Evolutionary conservation across 2,888 invertebrate genomes (phyloP), one percentile per base, ranked within the genome.

Genomic region (Plusia festucae): DNA sequence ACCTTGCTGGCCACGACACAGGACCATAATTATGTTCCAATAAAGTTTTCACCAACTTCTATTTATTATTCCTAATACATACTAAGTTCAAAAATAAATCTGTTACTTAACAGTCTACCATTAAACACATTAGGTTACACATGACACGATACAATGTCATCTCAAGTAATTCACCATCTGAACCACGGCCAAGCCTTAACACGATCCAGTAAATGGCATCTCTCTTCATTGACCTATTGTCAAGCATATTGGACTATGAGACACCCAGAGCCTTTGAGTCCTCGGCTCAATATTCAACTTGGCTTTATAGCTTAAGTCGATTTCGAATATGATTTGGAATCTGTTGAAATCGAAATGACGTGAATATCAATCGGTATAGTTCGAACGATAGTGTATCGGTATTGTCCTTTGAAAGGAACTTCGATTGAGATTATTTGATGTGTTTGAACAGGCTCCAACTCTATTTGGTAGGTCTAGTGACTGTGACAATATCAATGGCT

Each of bases 311-410:
- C 79, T 70, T 76, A 76, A 82, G 74, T 76, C 70, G 70, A 75
- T 80, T 82, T 73, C 58, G 81, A 78, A 83, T 83, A 85, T 85
- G 82, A 84, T 85, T 83, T 59, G 72, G 69, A 71, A 82, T 80
- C 68, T 60, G 54, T 69, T 65, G 46, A 32, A 69, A 64, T 53
- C 55, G 63, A 68, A 68, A 59, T 54, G 27, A 60, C 56, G 54
- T 61, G 54, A 65, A 78, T 65, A 65, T 70, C 61, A 64, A 74
- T 74, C 15, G 44, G 49, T 49, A 67, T 53, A 59, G 59, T 56
- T 62, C 58, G 11, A 24, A 27, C 15, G 30, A 32, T 51, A 52
- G 4, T 34, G 34, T 59, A 52, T 52, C 34, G 11, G 22, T 49
- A 73, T 49, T 73, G 69, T 63, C 4, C 20, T 9, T 11, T 20